These are phyloP conservation scores for Brachystomella parvula DNA, from an alignment of 1,140 invertebrate genomes.

Conservation along the genomic window DNA sequence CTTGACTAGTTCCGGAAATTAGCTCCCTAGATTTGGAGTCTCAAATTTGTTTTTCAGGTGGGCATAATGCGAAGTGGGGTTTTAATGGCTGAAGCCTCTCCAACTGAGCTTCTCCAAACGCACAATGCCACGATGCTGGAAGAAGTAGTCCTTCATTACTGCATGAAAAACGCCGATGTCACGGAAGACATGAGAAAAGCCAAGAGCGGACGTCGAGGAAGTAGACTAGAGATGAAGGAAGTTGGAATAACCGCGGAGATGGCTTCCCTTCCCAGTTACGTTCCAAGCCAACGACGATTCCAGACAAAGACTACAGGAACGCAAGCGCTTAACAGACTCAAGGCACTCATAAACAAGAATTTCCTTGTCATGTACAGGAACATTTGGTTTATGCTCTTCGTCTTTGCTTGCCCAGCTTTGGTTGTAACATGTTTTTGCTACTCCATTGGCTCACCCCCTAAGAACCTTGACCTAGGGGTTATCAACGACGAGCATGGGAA, in stretches of 20 bases:
- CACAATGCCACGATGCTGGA: slow-evolving; percentile 76
- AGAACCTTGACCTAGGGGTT: slow-evolving; percentile 60
- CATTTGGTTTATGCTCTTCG: slow-evolving; percentile 57
- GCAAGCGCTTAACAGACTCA: slow-evolving; percentile 36
- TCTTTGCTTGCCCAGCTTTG: slow-evolving; percentile 69
- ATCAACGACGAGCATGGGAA: slow-evolving; percentile 61
- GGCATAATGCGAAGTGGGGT: slow-evolving; percentile 86
- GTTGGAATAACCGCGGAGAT: not conserved
- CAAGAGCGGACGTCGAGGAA: not conserved
- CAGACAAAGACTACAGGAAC: not conserved
- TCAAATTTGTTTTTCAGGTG: too few species aligned
- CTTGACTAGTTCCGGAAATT: too few species aligned
- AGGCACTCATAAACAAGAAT: slow-evolving; percentile 55
- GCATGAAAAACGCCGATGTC: slow-evolving; percentile 48
- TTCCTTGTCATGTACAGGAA: slow-evolving; percentile 55
- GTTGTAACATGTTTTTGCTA: slow-evolving; percentile 71
- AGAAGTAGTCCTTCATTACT: slow-evolving; percentile 86
- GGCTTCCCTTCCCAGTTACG: not conserved
- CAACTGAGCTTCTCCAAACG: slow-evolving; percentile 67
- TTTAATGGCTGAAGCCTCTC: slow-evolving; percentile 81
- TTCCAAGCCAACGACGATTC: not conserved
- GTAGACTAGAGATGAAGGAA: not conserved
- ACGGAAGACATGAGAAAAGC: not conserved
- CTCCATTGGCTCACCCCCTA: slow-evolving; percentile 68
- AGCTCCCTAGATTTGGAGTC: too few species aligned